Conservation (phyloP, 2,888 invertebrate genomes). For the Spodoptera picta region DNA sequence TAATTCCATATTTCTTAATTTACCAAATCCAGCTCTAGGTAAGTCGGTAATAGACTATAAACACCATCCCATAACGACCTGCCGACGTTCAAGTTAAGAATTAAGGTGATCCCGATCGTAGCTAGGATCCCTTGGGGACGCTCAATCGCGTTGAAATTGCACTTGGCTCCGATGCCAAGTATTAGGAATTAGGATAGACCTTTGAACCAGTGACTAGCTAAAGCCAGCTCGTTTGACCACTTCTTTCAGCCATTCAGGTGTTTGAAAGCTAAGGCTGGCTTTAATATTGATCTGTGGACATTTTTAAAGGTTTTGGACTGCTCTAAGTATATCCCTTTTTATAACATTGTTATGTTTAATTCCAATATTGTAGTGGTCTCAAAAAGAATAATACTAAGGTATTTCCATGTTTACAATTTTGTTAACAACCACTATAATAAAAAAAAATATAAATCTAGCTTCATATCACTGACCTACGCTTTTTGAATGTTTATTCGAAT, state of each 20-base stretch:
- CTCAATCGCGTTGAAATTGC: slow-evolving; percentile 47
- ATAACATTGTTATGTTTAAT: no score
- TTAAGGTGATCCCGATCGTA: slow-evolving; percentile 39
- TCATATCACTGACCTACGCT: no score
- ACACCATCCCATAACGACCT: slow-evolving; percentile 26
- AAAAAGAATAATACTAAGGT: no score
- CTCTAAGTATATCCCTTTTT: no score
- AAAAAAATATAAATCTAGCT: no score
- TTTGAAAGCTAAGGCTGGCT: slow-evolving; percentile 28
- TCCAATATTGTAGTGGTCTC: no score
- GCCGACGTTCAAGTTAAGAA: slow-evolving; percentile 37
- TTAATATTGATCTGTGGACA: slow-evolving; percentile 39
- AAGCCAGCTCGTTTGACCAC: slow-evolving; percentile 40
- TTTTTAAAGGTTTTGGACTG: background rate
- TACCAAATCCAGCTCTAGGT: background rate
- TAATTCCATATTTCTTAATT: no score
- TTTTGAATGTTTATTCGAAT: background rate
- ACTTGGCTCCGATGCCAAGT: slow-evolving; percentile 51
- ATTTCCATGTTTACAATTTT: no score
- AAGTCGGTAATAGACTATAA: slow-evolving; percentile 14
- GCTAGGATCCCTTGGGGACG: slow-evolving; percentile 28
- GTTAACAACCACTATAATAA: no score
- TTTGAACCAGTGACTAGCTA: slow-evolving; percentile 34
- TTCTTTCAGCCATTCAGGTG: slow-evolving; percentile 44
- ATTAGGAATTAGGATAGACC: slow-evolving; percentile 26